Evolutionary conservation across 2,113 vertebrate species (phyloP), one percentile per base, ranked within the genome.

Genomic region (Lutjanus erythropterus): DNA sequence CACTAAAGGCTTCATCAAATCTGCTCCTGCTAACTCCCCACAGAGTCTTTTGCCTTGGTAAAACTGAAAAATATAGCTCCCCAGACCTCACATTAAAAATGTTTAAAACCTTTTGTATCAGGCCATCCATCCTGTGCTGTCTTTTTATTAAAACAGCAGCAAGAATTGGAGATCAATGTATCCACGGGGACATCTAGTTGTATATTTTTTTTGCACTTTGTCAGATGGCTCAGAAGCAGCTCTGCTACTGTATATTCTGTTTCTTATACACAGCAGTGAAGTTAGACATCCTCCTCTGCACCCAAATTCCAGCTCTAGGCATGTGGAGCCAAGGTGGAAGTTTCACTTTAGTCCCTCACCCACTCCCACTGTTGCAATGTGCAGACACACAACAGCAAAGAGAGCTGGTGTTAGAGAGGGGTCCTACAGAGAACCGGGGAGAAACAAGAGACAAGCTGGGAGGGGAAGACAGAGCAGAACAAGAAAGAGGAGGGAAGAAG

Each of bases 261-360:
- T 31, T 49, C 23, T 14, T 49, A 37, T 52, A 16, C 25, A 55
- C 55, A 12, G 18, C 41, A 68, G 15, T 46, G 27, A 80, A 80
- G 67, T 68, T 33, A 11, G 23, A 68, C 75, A 56, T 25, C 68
- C 39, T 78, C 69, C 66, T 82, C 78, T 88, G 72, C 61, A 18
- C 46, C 66, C 41, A 71, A 52, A 75, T 67, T 47, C 58, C 67
- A 62, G 47, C 62, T 62, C 61, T 14, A 25, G 68, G 62, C 68
- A 52, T 25, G 12, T 18, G 10, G 33, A 76, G 56, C 42, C 29
- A 18, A 27, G 49, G 65, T 64, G 18, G 72, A 67, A 61, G 60
- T 37, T 66, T 79, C 49, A 39, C 56, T 62, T 60, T 14, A 83
- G 56, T 68, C 31, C 18, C 10, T 72, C 67, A 76, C 70, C 73